Conservation (phyloP, 2,797 vertebrate species). For the Gadopsis bispinosus region DNA sequence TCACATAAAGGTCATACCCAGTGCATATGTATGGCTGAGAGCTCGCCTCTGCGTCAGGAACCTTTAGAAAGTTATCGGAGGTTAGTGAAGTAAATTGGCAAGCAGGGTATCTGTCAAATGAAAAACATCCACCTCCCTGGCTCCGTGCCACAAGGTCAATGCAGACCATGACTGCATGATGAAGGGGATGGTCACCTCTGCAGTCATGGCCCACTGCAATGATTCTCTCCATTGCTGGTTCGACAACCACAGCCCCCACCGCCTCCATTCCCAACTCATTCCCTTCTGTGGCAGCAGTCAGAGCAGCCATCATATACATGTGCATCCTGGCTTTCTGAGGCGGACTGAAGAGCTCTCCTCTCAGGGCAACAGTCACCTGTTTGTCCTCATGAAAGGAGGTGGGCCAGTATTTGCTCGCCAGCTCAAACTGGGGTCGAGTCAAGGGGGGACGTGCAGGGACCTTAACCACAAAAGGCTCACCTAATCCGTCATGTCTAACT, state of each 20-base stretch:
- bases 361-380: conserved; percentile 81
- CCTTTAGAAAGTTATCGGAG: neutral
- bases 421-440: conserved; percentile 89
- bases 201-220: conserved; percentile 89
- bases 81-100: conserved; percentile 65
- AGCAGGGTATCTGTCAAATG: conserved; percentile 71
- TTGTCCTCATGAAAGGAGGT: conserved; percentile 91
- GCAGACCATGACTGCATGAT: conserved; percentile 91
- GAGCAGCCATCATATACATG: conserved; percentile 84
- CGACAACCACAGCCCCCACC: conserved; percentile 86
- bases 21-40: conserved; percentile 89
- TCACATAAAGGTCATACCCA: conserved; percentile 90
- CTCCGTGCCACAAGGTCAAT: conserved; percentile 89
- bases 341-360: conserved; percentile 82
- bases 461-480: conserved; percentile 85
- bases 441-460: conserved; percentile 85
- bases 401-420: conserved; percentile 88
- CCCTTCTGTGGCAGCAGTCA: conserved; percentile 81
- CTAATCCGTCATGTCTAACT: conserved; percentile 78
- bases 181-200: conserved; percentile 77
- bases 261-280: conserved; percentile 79
- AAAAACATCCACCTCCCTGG: conserved; percentile 87
- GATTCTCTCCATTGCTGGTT: conserved; percentile 78
- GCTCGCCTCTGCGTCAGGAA: neutral
- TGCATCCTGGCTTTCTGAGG: conserved; percentile 83